Evolutionary conservation across 2,888 invertebrate genomes (phyloP).

Genomic region (Miltochrista miniata): DNA sequence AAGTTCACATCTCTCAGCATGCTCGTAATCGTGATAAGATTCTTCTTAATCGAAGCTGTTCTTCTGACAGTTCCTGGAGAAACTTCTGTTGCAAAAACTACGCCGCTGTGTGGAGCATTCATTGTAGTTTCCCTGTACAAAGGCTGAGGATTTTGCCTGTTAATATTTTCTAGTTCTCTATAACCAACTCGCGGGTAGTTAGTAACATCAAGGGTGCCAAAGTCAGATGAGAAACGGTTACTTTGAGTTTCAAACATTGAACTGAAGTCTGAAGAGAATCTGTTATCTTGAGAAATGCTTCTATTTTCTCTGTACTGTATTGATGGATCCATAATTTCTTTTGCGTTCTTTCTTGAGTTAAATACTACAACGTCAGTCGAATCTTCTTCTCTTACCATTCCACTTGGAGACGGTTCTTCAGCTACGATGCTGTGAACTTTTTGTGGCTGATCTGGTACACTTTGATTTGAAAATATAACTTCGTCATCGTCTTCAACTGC

Average conservation of each 20-base stretch:
- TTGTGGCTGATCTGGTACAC: slow-evolving; percentile 15
- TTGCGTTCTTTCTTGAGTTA: slow-evolving; percentile 65
- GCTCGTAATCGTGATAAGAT: slow-evolving; percentile 68
- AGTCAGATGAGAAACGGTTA: slow-evolving; percentile 47
- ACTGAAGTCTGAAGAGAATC: slow-evolving; percentile 67
- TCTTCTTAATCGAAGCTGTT: slow-evolving; percentile 72
- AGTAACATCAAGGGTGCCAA: slow-evolving; percentile 51
- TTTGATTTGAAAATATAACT: slow-evolving; percentile 81
- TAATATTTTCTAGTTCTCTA: slow-evolving; percentile 72
- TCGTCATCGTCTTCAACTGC: slow-evolving; percentile 82
- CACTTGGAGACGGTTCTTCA: slow-evolving; percentile 31
- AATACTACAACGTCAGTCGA: slow-evolving; percentile 69
- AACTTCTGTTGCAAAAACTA: slow-evolving; percentile 66
- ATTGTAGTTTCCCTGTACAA: slow-evolving; percentile 82
- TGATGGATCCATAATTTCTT: slow-evolving; percentile 68
- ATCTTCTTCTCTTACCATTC: slow-evolving; percentile 60
- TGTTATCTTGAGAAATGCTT: slow-evolving; percentile 33
- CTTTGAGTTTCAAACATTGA: slow-evolving; percentile 45
- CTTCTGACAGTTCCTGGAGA: slow-evolving; percentile 69
- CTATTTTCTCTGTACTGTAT: slow-evolving; percentile 59
- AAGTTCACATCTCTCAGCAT: slow-evolving; percentile 77
- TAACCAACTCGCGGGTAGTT: slow-evolving; percentile 61
- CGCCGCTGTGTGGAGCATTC: slow-evolving; percentile 62
- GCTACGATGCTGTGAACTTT: slow-evolving; percentile 3
- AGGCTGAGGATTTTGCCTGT: slow-evolving; percentile 75